phyloP scores from a whole-genome alignment of 2,113 vertebrate species.

The Rhineura floridana region DNA sequence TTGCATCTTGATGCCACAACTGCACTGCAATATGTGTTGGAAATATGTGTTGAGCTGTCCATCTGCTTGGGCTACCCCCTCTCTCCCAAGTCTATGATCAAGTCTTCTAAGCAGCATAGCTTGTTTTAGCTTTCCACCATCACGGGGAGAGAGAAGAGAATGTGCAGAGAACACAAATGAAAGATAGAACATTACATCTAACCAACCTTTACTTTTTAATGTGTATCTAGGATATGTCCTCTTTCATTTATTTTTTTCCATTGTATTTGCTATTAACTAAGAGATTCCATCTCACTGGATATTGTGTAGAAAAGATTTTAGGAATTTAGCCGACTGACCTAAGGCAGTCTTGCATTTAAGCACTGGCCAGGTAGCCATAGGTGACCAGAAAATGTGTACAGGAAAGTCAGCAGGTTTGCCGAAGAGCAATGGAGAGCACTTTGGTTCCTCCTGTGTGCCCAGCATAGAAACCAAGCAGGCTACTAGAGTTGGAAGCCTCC shows the following conservation, averaged over 20 bases:
- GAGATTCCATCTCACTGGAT: constrained; percentile 48
- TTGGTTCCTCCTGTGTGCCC: neutral
- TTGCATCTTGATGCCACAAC: neutral
- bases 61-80: neutral
- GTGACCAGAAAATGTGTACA: neutral
- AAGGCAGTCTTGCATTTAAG: neutral
- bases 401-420: neutral
- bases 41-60: neutral
- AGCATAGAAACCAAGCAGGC: neutral
- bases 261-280: constrained; percentile 39
- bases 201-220: constrained; percentile 27
- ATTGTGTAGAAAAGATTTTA: constrained; percentile 15
- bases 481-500: neutral
- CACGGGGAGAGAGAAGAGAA: constrained; percentile 1
- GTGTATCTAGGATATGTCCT: neutral
- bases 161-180: constrained; percentile 19
- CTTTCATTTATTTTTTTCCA: neutral
- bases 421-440: neutral
- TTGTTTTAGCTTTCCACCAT: constrained; percentile 11
- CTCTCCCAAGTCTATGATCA: neutral
- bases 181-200: constrained; percentile 20
- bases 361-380: no score
- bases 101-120: accelerated
- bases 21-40: neutral
- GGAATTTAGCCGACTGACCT: constrained; percentile 45